phyloP scores from a whole-genome alignment of 2,113 vertebrate species.

The Porphyrio hochstetteri region DNA sequence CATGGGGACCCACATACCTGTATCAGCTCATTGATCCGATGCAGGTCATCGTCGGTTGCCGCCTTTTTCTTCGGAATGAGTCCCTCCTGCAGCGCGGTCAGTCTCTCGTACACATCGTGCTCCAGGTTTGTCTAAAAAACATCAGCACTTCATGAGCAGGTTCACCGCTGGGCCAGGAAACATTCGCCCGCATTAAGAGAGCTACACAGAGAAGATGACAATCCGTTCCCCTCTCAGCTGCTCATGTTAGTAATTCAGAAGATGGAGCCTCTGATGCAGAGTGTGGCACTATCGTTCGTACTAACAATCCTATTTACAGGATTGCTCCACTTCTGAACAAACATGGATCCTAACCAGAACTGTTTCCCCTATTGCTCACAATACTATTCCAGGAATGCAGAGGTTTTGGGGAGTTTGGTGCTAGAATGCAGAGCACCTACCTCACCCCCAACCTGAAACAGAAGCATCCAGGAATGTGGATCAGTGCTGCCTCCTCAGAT shows the following conservation, averaged over 20 bases:
- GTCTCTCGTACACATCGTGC: constrained; percentile 93
- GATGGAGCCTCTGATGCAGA: constrained; percentile 20
- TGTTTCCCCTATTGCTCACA: constrained; percentile 41
- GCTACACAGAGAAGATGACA: not conserved
- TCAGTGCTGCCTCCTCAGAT: constrained; percentile 73
- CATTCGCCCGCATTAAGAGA: not conserved
- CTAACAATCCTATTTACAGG: constrained; percentile 4
- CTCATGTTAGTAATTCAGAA: constrained; percentile 35
- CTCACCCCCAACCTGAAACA: constrained; percentile 72
- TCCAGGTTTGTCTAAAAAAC: constrained; percentile 90
- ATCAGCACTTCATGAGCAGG: constrained; percentile 31
- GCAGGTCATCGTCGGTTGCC: constrained; percentile 90
- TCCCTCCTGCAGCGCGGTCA: constrained; percentile 93
- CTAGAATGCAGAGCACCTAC: constrained; percentile 73
- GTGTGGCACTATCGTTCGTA: constrained; percentile 4
- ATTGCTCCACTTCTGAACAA: constrained; percentile 53
- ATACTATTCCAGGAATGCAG: constrained; percentile 66
- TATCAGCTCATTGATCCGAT: constrained; percentile 96
- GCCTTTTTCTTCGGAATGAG: constrained; percentile 98
- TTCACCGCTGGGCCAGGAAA: not conserved
- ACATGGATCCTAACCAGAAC: constrained; percentile 27
- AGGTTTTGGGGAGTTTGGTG: constrained; percentile 72
- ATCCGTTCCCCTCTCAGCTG: constrained; percentile 51
- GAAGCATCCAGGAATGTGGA: constrained; percentile 73
- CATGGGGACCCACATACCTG: constrained; percentile 79